phyloP scores from a whole-genome alignment of 2,888 invertebrate species.

The Caenorhabditis parvicauda region DNA sequence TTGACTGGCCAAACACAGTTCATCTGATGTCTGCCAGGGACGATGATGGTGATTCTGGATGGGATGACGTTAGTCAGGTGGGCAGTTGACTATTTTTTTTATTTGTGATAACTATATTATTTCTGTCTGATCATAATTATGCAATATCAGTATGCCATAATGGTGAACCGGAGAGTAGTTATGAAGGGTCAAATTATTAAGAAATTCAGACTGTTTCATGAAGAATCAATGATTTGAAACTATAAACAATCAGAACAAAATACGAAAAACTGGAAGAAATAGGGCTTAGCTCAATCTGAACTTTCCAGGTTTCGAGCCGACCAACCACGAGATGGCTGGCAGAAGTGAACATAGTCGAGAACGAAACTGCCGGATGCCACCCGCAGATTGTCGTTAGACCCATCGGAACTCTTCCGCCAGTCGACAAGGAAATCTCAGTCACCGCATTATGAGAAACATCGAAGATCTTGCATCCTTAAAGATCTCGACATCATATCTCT shows the following conservation, averaged over 20 bases:
- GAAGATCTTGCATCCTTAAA: too few relatives aligned
- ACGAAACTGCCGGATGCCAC: constrained; percentile 21
- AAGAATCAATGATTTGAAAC: too few relatives aligned
- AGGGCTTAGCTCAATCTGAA: background rate
- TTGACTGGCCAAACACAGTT: constrained; percentile 38
- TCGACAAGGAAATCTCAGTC: constrained; percentile 23
- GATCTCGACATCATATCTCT: too few relatives aligned
- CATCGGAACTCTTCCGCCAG: constrained; percentile 8
- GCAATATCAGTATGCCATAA: too few relatives aligned
- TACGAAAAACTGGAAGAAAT: too few relatives aligned
- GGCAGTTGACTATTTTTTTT: background rate
- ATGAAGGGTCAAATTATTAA: too few relatives aligned
- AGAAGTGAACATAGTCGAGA: constrained; percentile 49
- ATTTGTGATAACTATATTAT: too few relatives aligned
- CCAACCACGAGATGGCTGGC: constrained; percentile 40
- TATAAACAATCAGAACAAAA: too few relatives aligned
- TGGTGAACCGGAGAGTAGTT: too few relatives aligned
- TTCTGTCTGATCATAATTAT: too few relatives aligned
- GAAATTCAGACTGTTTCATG: too few relatives aligned
- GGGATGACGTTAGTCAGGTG: constrained; percentile 41
- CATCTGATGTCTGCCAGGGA: constrained; percentile 36
- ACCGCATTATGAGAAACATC: constrained; percentile 26
- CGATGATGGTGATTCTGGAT: constrained; percentile 45
- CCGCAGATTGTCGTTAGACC: constrained; percentile 41
- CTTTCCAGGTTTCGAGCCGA: constrained; percentile 19